Evolutionary conservation across 2,888 invertebrate species (phyloP).

Genomic region (Brenthis ino): DNA sequence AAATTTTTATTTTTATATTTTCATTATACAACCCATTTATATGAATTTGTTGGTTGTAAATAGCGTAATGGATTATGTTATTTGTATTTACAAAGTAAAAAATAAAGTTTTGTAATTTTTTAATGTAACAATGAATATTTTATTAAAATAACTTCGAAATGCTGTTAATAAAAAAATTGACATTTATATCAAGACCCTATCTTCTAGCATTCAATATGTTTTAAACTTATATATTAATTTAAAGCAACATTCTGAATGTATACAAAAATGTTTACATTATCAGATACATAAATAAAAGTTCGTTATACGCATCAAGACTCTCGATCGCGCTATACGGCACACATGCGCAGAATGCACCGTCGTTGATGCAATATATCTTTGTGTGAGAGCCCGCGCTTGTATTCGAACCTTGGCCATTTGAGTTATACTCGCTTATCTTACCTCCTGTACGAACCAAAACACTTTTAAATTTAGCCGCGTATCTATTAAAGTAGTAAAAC

Average conservation of each 20-base stretch:
- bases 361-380: constrained; percentile 51
- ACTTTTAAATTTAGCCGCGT: constrained; percentile 50
- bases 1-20: constrained; percentile 6
- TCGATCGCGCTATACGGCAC: constrained; percentile 56
- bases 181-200: neutral
- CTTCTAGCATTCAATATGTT: neutral
- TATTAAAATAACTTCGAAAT: neutral
- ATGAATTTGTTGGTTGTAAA: too few relatives aligned
- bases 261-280: constrained; percentile 13
- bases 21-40: neutral
- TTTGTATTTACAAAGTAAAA: too few relatives aligned
- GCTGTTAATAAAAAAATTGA: neutral
- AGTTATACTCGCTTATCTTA: constrained; percentile 70
- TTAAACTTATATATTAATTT: neutral
- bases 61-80: too few relatives aligned
- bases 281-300: constrained; percentile 32
- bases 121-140: neutral
- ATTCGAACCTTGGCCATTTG: constrained; percentile 73
- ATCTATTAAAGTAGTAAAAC: constrained; percentile 36
- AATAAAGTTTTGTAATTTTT: too few relatives aligned
- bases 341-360: constrained; percentile 67
- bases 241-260: constrained; percentile 8
- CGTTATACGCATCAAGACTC: constrained; percentile 37
- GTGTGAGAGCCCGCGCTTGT: constrained; percentile 71
- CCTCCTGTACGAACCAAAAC: constrained; percentile 59